Percentiles rank a stretch among this genome's conserved stretches.
These are phyloP conservation scores for Polydesmus complanatus DNA, from an alignment of 2,888 invertebrate genomes.

Conservation along the genomic window DNA sequence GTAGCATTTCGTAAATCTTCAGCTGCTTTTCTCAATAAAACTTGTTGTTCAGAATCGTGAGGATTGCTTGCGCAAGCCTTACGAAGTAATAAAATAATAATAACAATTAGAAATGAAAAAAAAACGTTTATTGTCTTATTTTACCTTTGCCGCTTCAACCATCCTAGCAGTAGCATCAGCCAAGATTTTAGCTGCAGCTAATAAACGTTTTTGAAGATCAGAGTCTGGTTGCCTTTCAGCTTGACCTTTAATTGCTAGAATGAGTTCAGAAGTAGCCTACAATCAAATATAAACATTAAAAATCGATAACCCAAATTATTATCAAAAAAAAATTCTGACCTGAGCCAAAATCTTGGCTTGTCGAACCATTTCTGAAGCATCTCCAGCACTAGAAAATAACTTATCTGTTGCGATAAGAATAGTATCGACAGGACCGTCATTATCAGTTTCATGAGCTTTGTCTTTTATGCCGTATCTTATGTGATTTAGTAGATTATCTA, in stretches of 20 bases:
- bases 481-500: slow-evolving; percentile 78
- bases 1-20: slow-evolving; percentile 80
- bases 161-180: slow-evolving; percentile 94
- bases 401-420: slow-evolving; percentile 81
- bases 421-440: slow-evolving; percentile 74
- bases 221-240: slow-evolving; percentile 77
- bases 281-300: too few species aligned
- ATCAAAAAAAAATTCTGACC: slow-evolving; percentile 24
- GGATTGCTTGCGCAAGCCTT: slow-evolving; percentile 69
- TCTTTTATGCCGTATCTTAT: slow-evolving; percentile 36
- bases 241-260: slow-evolving; percentile 85
- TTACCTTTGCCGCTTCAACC: slow-evolving; percentile 79
- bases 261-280: slow-evolving; percentile 76
- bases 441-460: slow-evolving; percentile 39
- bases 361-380: slow-evolving; percentile 84
- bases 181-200: slow-evolving; percentile 82
- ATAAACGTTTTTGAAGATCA: slow-evolving; percentile 70
- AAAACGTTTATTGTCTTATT: background rate
- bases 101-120: background rate
- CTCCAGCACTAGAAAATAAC: slow-evolving; percentile 66
- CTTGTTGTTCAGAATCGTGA: slow-evolving; percentile 68
- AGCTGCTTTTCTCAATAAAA: slow-evolving; percentile 71
- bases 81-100: background rate
- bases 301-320: background rate
- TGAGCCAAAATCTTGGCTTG: slow-evolving; percentile 83